A percentile compares a stretch with the other conserved stretches of the same genome.
These are phyloP conservation scores for Octopus bimaculoides DNA, from an alignment of 1,140 invertebrate species.

Conservation along the genomic window DNA sequence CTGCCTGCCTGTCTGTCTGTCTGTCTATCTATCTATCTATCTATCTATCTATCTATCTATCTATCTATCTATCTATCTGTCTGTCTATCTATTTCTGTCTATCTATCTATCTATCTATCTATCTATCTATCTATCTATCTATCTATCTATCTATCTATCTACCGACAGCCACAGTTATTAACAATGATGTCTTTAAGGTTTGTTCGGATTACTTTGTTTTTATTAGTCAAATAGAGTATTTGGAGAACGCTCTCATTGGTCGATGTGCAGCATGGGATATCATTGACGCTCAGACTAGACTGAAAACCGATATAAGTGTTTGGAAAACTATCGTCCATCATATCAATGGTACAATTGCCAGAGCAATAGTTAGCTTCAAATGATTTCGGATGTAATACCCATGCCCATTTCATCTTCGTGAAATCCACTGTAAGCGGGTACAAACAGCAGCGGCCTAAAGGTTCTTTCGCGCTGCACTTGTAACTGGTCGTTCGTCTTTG, in stretches of 20 bases:
- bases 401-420: neutral
- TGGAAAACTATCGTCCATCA: neutral
- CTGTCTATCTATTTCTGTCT: neutral
- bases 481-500: neutral
- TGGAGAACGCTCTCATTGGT: neutral
- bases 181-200: neutral
- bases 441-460: neutral
- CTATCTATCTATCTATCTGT: neutral
- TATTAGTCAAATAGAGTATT: neutral
- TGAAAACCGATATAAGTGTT: neutral
- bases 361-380: slow-evolving; percentile 7
- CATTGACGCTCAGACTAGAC: neutral
- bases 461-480: neutral
- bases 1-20: no score
- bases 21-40: neutral
- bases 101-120: neutral
- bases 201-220: neutral
- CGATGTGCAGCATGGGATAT: neutral
- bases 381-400: neutral
- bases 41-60: neutral
- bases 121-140: neutral
- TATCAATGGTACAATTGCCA: neutral
- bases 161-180: neutral
- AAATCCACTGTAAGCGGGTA: slow-evolving; percentile 1
- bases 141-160: neutral